Conservation (phyloP, 2,113 vertebrate species). For the Apodemus speciosus region DNA sequence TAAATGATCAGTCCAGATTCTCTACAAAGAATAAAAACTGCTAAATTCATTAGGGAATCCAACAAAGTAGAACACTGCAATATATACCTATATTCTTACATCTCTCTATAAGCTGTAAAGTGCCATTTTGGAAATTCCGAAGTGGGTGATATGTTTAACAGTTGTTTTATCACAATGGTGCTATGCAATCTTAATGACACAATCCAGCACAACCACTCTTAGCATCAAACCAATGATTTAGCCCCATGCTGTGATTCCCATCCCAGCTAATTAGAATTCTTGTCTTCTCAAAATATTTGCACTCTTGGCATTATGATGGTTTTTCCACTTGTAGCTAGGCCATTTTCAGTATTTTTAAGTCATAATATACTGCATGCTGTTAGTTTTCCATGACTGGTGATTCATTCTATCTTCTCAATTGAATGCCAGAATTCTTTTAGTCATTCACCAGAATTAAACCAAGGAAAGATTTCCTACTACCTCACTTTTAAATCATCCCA, state of each 20-base stretch:
- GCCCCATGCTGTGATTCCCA: slow-evolving; percentile 81
- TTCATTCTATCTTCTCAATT: slow-evolving; percentile 64
- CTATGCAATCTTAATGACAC: slow-evolving; percentile 79
- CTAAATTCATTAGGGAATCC: slow-evolving; percentile 86
- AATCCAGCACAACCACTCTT: slow-evolving; percentile 69
- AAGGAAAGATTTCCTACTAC: slow-evolving; percentile 57
- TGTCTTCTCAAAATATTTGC: slow-evolving; percentile 80
- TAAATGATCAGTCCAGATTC: slow-evolving; percentile 86
- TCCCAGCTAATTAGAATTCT: slow-evolving; percentile 84
- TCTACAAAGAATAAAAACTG: slow-evolving; percentile 85
- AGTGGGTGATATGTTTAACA: slow-evolving; percentile 79
- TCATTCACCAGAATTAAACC: slow-evolving; percentile 66
- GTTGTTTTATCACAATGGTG: slow-evolving; percentile 78
- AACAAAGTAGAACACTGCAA: slow-evolving; percentile 81
- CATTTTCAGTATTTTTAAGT: slow-evolving; percentile 76
- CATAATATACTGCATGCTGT: slow-evolving; percentile 48
- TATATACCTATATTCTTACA: slow-evolving; percentile 45
- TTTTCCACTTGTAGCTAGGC: slow-evolving; percentile 85
- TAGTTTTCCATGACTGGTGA: slow-evolving; percentile 46
- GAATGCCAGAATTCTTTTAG: slow-evolving; percentile 57
- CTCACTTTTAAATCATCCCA: slow-evolving; percentile 55
- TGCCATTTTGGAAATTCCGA: slow-evolving; percentile 76
- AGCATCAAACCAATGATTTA: slow-evolving; percentile 79
- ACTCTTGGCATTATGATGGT: slow-evolving; percentile 77
- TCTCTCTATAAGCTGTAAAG: slow-evolving; percentile 50